These are phyloP conservation scores for Tor tambroides DNA, from an alignment of 2,113 vertebrate species.

Conservation along the genomic window DNA sequence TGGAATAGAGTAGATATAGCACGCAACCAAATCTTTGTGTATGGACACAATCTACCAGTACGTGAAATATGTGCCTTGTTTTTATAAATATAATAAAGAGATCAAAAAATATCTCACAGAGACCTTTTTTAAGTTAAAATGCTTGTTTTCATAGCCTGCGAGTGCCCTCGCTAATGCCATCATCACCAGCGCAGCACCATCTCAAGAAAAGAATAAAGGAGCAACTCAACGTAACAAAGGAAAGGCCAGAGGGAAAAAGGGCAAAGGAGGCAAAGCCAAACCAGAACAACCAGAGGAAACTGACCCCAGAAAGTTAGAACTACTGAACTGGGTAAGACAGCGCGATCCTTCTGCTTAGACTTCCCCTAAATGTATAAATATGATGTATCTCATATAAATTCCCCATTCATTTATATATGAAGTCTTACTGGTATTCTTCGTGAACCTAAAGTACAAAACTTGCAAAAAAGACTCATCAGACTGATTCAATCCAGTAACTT, in stretches of 20 bases:
- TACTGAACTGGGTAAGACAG: constrained; percentile 89
- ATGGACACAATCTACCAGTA: constrained; percentile 95
- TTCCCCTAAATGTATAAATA: neutral
- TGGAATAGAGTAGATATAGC: constrained; percentile 99
- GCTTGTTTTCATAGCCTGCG: constrained; percentile 78
- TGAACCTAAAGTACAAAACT: too few relatives aligned
- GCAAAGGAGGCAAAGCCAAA: constrained; percentile 83
- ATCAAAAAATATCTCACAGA: neutral
- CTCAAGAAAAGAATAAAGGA: constrained; percentile 82
- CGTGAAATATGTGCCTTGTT: constrained; percentile 57
- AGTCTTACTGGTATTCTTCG: neutral
- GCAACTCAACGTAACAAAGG: constrained; percentile 80
- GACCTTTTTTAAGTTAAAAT: neutral
- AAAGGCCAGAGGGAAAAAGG: constrained; percentile 86
- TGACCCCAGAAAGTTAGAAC: constrained; percentile 92
- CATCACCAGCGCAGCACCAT: constrained; percentile 63
- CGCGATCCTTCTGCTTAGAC: neutral
- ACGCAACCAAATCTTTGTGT: constrained; percentile 97
- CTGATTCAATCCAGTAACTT: neutral
- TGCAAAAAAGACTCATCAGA: neutral
- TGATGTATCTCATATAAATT: neutral
- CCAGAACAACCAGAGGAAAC: constrained; percentile 90
- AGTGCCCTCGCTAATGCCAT: constrained; percentile 78
- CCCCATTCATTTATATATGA: neutral
- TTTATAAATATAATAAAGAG: neutral